Base-by-base conservation (phyloP, 2,113 vertebrate species). In the Microcebus lehilahytsara region DNA sequence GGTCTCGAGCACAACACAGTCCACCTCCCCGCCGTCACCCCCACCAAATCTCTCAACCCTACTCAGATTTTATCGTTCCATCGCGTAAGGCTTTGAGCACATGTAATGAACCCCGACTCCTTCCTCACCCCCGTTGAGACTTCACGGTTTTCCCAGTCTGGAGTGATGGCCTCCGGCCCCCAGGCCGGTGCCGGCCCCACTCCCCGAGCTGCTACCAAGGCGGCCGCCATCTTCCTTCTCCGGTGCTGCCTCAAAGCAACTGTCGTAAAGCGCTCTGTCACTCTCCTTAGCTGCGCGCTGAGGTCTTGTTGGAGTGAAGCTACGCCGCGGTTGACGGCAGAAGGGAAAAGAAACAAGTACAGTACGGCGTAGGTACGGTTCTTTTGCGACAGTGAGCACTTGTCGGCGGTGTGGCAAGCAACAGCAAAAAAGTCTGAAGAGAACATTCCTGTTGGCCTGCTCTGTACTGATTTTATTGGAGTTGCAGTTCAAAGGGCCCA, bases 41-140 rank as follows among this genome's bases (percentile, higher is more conserved):
- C 80, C 94, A 25, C 64, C 66, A 34, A 19, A 46, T 17, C 40
- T 17, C 53, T 58, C 51, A 66, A 6, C 16, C 27, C n/a, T 72
- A 27, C 51, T 49, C 72, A 8, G 67, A 27, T 23, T 53, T 30
- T 42, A 16, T n/a, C 16, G 40, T 84, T 27, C 51, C n/a, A 53
- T 19, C 9, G 62, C 27, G 34, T 16, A 66, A 56, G 56, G 53
- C 62, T 10, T 4, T 53, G 78, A 1, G 19, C 80, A 40, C n/a
- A 72, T 37, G 37, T 71, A 60, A 85, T 34, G 83, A 78, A 74
- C 49, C 51, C n/a, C 7, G 53, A 67, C n/a, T n/a, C 69, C 79
- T 40, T 90, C 56, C 98, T 98, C 86, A 98, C 98, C 97, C 98
- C n/a, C n/a, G n/a, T n/a, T n/a, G n/a, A n/a, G n/a, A n/a, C n/a